Conservation (phyloP, 2,113 vertebrate species). For the Forbesichthys agassizii region DNA sequence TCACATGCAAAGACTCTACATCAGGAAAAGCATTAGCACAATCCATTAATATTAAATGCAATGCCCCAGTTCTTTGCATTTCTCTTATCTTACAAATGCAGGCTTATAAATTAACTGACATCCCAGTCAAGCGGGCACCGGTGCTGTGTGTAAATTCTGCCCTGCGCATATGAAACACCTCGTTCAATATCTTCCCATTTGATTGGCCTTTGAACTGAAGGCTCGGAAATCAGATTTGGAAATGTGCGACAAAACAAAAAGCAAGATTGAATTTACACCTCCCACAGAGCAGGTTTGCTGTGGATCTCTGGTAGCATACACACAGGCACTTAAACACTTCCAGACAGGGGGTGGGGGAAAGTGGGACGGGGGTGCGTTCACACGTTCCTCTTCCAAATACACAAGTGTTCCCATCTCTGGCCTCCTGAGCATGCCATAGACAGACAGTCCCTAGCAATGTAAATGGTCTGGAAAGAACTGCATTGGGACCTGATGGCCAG, state of each 20-base stretch:
- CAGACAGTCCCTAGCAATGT: constrained; percentile 73
- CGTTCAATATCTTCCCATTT: constrained; percentile 60
- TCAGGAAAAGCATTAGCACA: constrained; percentile 36
- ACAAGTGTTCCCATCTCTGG: constrained; percentile 61
- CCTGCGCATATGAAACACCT: constrained; percentile 56
- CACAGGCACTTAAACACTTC: constrained; percentile 16
- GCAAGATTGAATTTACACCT: constrained; percentile 76
- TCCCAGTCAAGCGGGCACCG: constrained; percentile 34
- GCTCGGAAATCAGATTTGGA: constrained; percentile 57
- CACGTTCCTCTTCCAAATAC: background rate
- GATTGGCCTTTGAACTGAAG: constrained; percentile 67
- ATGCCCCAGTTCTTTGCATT: constrained; percentile 52
- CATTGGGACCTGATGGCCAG: constrained; percentile 69
- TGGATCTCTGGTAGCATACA: constrained; percentile 52
- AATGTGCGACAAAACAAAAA: constrained; percentile 38
- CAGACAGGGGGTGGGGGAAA: constrained; percentile 12
- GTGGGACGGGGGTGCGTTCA: constrained; percentile 39
- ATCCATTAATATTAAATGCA: constrained; percentile 62
- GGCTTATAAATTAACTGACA: constrained; percentile 64
- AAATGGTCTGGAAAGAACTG: constrained; percentile 74
- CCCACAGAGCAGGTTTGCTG: constrained; percentile 72
- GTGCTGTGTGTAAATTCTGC: constrained; percentile 45
- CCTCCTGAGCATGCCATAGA: constrained; percentile 62
- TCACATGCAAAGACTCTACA: constrained; percentile 31
- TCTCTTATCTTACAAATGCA: constrained; percentile 64